Conservation (phyloP, 2,797 vertebrate genomes). For the Stomatorhinus walkeri region DNA sequence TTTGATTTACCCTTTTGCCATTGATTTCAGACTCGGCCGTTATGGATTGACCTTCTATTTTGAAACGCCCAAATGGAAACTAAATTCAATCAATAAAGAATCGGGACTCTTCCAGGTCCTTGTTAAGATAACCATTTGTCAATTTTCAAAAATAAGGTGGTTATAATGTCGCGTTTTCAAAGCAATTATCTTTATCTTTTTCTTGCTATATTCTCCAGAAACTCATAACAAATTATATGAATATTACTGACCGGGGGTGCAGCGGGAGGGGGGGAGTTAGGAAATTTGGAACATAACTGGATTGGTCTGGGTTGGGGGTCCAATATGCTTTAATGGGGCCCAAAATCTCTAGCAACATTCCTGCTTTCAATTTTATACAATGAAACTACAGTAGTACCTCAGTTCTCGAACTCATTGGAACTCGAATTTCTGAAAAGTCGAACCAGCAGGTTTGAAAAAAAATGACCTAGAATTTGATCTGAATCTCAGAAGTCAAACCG, state of each 20-base stretch:
- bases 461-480: too few relatives aligned
- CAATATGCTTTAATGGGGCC: neutral
- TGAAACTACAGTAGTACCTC: neutral
- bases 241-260: too few relatives aligned
- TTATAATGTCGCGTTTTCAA: neutral
- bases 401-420: too few relatives aligned
- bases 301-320: neutral
- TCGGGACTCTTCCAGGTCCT: neutral
- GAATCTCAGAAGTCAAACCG: too few relatives aligned
- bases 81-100: neutral
- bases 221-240: too few relatives aligned
- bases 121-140: neutral
- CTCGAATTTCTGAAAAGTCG: too few relatives aligned
- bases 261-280: neutral
- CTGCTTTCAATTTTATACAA: neutral
- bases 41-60: neutral
- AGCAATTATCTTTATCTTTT: neutral
- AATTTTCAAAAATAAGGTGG: neutral
- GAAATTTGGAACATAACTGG: neutral
- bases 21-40: neutral
- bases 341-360: neutral
- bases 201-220: too few relatives aligned
- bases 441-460: too few relatives aligned
- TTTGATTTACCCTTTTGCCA: neutral
- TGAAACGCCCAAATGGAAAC: neutral